Conservation (phyloP, 2,797 vertebrate species). For the Mormyrus hasselquistii region DNA sequence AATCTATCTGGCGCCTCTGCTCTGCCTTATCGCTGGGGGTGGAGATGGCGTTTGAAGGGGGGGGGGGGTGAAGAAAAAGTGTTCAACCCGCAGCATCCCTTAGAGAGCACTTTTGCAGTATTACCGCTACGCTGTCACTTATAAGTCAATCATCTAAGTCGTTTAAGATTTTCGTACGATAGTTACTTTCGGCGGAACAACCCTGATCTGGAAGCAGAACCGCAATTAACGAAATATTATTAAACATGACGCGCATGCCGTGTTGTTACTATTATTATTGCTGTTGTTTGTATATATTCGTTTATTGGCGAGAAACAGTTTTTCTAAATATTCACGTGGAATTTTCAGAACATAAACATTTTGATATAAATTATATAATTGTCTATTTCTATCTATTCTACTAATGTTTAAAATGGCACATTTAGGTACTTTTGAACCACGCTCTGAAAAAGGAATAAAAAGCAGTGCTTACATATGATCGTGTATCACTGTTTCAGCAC, state of each 20-base stretch:
- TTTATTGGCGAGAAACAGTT: not conserved
- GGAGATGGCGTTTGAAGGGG: conserved; percentile 36
- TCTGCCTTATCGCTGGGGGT: conserved; percentile 51
- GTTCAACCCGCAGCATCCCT: conserved; percentile 42
- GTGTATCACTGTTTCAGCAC: not conserved
- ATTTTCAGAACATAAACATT: not conserved
- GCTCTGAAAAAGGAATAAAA: not conserved
- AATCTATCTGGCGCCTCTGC: conserved; percentile 57
- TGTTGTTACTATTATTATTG: not conserved
- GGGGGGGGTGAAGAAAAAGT: conserved; percentile 20
- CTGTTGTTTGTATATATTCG: not conserved
- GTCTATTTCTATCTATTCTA: not conserved
- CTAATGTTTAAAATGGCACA: not conserved
- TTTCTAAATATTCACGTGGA: not conserved
- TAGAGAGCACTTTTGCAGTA: conserved; percentile 44
- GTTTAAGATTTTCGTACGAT: conserved; percentile 42
- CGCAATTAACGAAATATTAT: conserved; percentile 37
- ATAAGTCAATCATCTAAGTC: conserved; percentile 57
- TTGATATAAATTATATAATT: not conserved
- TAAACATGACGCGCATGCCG: not conserved
- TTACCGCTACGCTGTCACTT: conserved; percentile 57
- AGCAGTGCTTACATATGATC: not conserved
- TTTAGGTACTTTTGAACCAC: not conserved
- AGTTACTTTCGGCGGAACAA: conserved; percentile 36
- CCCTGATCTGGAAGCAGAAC: conserved; percentile 42